Base-by-base conservation (phyloP, 2,888 invertebrate species). In the Monoplex corrugatus region DNA sequence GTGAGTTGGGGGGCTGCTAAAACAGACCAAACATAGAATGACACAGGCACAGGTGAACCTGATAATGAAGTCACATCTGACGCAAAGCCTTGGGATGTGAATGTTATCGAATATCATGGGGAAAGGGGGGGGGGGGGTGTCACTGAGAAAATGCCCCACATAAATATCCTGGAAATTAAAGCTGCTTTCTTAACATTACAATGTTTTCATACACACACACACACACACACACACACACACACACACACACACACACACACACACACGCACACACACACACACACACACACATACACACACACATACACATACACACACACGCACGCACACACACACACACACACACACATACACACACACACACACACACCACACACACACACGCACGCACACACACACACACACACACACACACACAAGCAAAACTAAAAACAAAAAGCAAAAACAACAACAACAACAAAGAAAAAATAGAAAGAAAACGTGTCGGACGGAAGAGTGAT, bases 221-320 rank as follows among this genome's bases (percentile, higher is more conserved):
- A 44, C 83, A 83, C 43, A 32, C 83, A 83, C 83, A 44, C 83
- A 83, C 83, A 44, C 83, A 83, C 83, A 44, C 83, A 83, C 83
- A 43, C 43, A 23, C 43, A 82, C 38, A 13, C 43, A 38, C 43
- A 82, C 82, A 28, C 43, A 40, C 83, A 44, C 83, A 43, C 44
- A n/a, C 83, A 38, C 83, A n/a, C 83, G 28, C 83, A 28, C 82
- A 82, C 82, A 28, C 82, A 82, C 82, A n/a, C 83, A 83, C 43
- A 44, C 83, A 83, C 83, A 44, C 83, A 83, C 83, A 44, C 83
- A 83, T 44, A 44, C 83, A 83, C 83, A 44, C 83, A 82, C 82
- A 38, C 82, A 82, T 38, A 38, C 82, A 82, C 82, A 38, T 38
- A 82, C 82, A 38, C 82, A 82, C 82, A 38, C 38, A 82, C 82